A percentile compares a stretch with the other conserved stretches of the same genome.
These are phyloP conservation scores for Chloropsis hardwickii DNA, from an alignment of 2,113 vertebrate species.

Conservation along the genomic window DNA sequence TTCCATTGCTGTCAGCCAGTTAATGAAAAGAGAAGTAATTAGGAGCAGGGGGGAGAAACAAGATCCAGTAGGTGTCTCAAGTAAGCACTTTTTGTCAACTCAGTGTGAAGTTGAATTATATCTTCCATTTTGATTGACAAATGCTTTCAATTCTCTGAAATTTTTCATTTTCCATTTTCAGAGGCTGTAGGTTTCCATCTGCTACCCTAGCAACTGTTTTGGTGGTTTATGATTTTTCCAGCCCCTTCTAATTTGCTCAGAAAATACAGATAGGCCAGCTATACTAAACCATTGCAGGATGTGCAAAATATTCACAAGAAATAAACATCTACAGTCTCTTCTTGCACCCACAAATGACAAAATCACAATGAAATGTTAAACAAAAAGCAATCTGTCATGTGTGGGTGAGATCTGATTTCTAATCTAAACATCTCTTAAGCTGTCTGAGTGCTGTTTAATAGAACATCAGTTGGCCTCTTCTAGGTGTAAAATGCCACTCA, in stretches of 20 bases:
- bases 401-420: not conserved
- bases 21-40: not conserved
- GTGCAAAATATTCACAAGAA: not conserved
- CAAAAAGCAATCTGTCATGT: not conserved
- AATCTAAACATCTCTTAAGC: not conserved
- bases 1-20: not conserved
- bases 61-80: not conserved
- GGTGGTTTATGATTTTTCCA: not conserved
- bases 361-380: not conserved
- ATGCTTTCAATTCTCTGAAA: constrained; percentile 17
- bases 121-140: not conserved
- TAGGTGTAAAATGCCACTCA: not conserved
- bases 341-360: not conserved
- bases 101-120: not conserved
- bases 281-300: not conserved
- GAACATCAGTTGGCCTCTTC: not conserved
- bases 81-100: not conserved
- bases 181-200: constrained; percentile 25
- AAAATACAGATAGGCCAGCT: not conserved
- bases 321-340: not conserved
- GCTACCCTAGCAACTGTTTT: not conserved
- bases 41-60: not conserved
- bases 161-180: constrained; percentile 30
- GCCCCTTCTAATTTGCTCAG: not conserved
- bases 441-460: not conserved